Evolutionary conservation across 2,888 invertebrate species (phyloP), one percentile per base, ranked within the genome.

Genomic region (Arrhopalites spinosus): DNA sequence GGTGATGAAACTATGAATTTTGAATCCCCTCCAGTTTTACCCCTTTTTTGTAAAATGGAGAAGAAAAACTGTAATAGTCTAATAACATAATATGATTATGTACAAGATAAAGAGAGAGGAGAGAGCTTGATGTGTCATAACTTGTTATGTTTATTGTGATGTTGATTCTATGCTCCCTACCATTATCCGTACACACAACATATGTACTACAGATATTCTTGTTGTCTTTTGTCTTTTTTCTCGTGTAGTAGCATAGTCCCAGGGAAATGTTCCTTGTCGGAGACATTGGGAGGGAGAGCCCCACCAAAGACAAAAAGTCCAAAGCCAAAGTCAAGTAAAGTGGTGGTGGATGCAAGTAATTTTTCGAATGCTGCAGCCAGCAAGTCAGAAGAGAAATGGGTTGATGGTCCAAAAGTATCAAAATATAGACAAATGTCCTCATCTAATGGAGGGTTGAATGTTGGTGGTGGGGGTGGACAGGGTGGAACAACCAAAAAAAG

Each of bases 381-480:
- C 87, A 25, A 93, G 92, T 81, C 80, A 11, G 95, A 95, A 84
- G 97, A 97, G 84, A 94, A 95, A 84, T 98, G 97, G 97, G 94
- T 97, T 78, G 97, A 98, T 86, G 97, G 97, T 0, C 97, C 97
- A 0, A 89, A 95, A 84, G 93, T 95, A 83, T 64, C 25, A 15
- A 43, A 80, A 75, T 81, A 79, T 53, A n/a, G 53, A 63, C 29
- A 70, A 47, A 13, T 36, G 64, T 13, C 68, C 17, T 30, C 69
- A 7, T 59, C 63, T 78, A 84, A 69, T 77, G 81, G 78, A 78
- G 83, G 25, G 73, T 75, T 76, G 70, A 69, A 53, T 59, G 30
- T 75, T 83, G 56, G 92, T 93, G 11, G 36, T 36, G 36, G 36
- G 36, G 11, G 36, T 36, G 59, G 59, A 27, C 13, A 27, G 0